Evolutionary conservation across 2,797 vertebrate species (phyloP), one percentile per base, ranked within the genome.

Genomic region (Glossophaga mutica): DNA sequence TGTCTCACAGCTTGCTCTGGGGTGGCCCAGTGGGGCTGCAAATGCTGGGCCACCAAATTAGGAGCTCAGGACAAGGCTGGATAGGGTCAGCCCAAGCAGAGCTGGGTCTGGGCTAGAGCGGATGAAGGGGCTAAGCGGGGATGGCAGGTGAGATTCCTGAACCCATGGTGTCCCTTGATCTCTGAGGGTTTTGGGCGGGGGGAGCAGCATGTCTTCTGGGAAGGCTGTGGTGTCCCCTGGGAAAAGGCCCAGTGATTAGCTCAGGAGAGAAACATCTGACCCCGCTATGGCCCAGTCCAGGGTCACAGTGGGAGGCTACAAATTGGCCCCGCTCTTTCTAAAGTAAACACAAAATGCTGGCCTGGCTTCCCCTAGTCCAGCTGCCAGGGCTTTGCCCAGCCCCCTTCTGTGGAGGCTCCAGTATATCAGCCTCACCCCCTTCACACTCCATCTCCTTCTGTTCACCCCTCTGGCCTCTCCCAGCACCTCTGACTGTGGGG

Each of bases 251-350:
- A 76, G 87, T 22, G 79, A 50, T 95, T 89, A 96, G 87, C 89
- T 97, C 97, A 96, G 91, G 67, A 55, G 39, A 91, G 79, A 97
- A 97, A 82, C 73, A 97, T 96, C 87, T 90, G 59, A 76, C 19
- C 57, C 73, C n/a, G 9, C 52, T 22, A n/a, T 55, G 67, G 78
- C 55, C 37, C 3, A 55, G 67, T 42, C 86, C 71, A 44, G 91
- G 94, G 95, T 97, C 94, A 81, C 90, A 34, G 90, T 26, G 90
- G 90, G 87, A 94, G 82, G 88, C 78, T 0, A 9, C 48, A 50
- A 77, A 78, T 14, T 21, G 74, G 82, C 39, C 59, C 34, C 1
- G 22, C 55, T 65, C 93, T 46, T 86, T 57, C 6, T 24, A 88
- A 73, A 89, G 88, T 85, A 88, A 78, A 92, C 84, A 94, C 2